Conservation (phyloP, 2,888 invertebrate species). For the Epirrhoe tristata region DNA sequence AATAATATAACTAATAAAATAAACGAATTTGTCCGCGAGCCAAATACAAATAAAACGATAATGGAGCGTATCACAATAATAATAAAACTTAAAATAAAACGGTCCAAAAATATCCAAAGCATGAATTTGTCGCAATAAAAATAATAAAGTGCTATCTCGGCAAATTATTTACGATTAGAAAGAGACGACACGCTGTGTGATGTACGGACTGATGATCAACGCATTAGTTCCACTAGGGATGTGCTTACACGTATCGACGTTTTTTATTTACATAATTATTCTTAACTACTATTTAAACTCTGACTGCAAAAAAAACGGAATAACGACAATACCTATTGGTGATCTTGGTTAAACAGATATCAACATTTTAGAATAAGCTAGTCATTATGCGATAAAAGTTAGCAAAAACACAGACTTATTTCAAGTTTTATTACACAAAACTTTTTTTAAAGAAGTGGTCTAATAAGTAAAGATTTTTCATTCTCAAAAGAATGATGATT, state of each 20-base stretch:
- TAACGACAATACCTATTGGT: no score
- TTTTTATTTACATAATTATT: no score
- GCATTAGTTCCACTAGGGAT: conserved; percentile 41
- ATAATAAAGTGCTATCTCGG: conserved; percentile 49
- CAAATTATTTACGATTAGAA: conserved; percentile 52
- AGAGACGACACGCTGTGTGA: conserved; percentile 29
- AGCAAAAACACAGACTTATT: no score
- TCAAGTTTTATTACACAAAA: no score
- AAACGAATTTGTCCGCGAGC: conserved; percentile 27
- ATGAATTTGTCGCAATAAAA: conserved; percentile 50
- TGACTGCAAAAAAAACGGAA: no score
- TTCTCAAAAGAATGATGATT: neutral
- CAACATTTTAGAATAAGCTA: no score
- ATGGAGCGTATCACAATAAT: conserved; percentile 38
- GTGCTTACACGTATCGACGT: neutral
- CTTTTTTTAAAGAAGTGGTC: no score
- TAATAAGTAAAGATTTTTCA: neutral
- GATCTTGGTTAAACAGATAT: no score
- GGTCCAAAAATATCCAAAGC: conserved; percentile 26
- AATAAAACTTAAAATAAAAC: conserved; percentile 36
- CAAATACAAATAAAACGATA: conserved; percentile 37
- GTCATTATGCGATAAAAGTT: no score
- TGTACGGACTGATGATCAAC: conserved; percentile 48
- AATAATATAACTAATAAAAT: no score
- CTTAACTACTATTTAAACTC: neutral